Base-by-base conservation (phyloP, 2,888 invertebrate species). In the Andricus curvator region DNA sequence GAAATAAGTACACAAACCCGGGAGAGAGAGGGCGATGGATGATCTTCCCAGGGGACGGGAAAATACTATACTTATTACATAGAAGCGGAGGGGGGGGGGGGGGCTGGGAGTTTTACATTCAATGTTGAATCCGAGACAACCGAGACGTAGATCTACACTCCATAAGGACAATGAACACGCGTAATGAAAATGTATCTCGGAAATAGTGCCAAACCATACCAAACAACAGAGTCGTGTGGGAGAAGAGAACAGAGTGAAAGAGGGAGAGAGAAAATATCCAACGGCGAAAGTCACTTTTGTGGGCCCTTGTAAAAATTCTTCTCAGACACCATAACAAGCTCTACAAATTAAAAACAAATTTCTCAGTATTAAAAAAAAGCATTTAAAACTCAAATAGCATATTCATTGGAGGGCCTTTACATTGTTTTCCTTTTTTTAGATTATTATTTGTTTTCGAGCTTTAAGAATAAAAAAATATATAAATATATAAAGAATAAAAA, bases 151-250 rank as follows among this genome's bases (percentile, higher is more conserved):
- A 25, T 68, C 22, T 74, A 9, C 29, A 9, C 29, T 29, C 56
- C 56, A 74, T 74, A 74, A 33, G 56, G 70, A 74, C 70, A 74
- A 74, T 56, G 33, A 74, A 74, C 56, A 74, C 51, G 74, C 74
- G 74, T 56, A 74, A 74, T 74, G 56, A 74, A 74, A 51, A 56
- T 74, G 33, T 56, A 74, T 56, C 74, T 51, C 56, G 33, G 51
- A 74, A 74, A 74, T 33, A 74, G 51, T 74, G 17, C 20, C 48
- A 74, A 74, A 74, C 56, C 56, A 74, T 37, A 48, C 29, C 29
- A 74, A 74, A 74, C 33, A 74, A 74, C 56, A 74, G 51, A 51
- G 29, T 4, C 56, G 33, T 74, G 15, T 56, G 33, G n/a, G 33
- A 56, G 56, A 56, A 17, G n/a, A 74, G 25, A 56, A 4, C 22